Evolutionary conservation across 2,888 invertebrate species (phyloP).

Genomic region (Andrena hattorfiana): DNA sequence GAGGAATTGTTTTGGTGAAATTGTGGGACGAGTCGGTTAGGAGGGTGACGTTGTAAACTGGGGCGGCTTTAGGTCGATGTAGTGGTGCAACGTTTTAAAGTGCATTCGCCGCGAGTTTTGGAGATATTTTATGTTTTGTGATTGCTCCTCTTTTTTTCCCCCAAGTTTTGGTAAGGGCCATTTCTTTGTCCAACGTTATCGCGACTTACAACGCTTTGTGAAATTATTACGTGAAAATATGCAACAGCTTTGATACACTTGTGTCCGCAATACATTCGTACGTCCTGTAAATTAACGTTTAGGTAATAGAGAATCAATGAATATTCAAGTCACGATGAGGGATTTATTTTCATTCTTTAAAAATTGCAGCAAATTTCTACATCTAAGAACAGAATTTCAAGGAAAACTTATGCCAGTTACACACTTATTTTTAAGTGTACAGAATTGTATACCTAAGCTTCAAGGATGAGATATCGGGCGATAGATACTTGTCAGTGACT

Average conservation of each 20-base stretch:
- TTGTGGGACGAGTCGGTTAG: slow-evolving; percentile 10
- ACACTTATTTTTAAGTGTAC: no score
- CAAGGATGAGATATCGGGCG: no score
- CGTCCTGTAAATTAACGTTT: no score
- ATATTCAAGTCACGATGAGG: no score
- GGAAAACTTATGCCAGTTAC: background rate
- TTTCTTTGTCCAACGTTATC: background rate
- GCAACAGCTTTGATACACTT: background rate
- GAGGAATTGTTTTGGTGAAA: slow-evolving; percentile 40
- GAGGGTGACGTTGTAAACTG: background rate
- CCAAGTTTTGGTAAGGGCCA: background rate
- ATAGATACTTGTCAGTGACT: background rate
- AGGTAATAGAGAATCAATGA: no score
- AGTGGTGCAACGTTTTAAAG: slow-evolving; percentile 13
- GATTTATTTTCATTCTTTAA: no score
- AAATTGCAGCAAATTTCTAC: background rate
- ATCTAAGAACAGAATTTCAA: background rate
- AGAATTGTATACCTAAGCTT: no score
- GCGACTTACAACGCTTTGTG: background rate
- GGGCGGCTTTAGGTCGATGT: background rate
- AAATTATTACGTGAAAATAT: background rate
- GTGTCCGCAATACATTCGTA: no score
- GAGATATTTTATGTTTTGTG: background rate
- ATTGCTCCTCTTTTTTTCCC: background rate
- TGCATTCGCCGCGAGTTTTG: slow-evolving; percentile 10